Base-by-base conservation (phyloP, 1,140 invertebrate genomes). In the Polypedilum vanderplanki region DNA sequence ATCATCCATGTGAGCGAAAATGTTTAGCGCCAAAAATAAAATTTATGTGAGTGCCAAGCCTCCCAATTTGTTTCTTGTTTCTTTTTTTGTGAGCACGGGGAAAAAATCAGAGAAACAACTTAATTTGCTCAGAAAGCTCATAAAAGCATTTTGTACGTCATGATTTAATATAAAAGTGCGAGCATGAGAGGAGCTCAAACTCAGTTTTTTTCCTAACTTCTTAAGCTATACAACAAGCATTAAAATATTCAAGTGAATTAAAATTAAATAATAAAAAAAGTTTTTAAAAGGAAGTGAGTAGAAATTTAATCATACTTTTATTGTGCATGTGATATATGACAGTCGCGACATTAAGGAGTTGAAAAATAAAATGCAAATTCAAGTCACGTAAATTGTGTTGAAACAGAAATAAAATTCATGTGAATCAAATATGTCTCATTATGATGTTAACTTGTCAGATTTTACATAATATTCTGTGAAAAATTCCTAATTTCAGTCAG, bases 321-420 rank as follows among this genome's bases (percentile, higher is more conserved):
- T n/a, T 57, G 46, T 57, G 46, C 46, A 57, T 57, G 12, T n/a
- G 12, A n/a, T 57, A 57, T 57, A 3, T 57, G n/a, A n/a, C 8
- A 57, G 46, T 15, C 46, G n/a, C 46, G 46, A 57, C 12, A 57
- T 12, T 57, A 57, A 57, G 24, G 24, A 33, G 24, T 3, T 3
- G 24, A 5, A 33, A 33, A 33, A n/a, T n/a, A n/a, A 57, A 57
- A 4, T 57, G 46, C 24, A 57, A 57, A 57, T 57, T 57, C 4
- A 57, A 57, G 46, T 57, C 12, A 57, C n/a, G 46, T 57, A 57
- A 57, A 57, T 57, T 57, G 46, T 12, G 46, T 33, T 57, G 46
- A 57, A 57, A 57, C 1, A 46, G 15, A 46, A 46, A 4, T 33
- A 5, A 33, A 33, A 3, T 33, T 33, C 24, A 33, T 33, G 24